Evolutionary conservation across 2,888 invertebrate species (phyloP).

Genomic region (Mesoligia furuncula): DNA sequence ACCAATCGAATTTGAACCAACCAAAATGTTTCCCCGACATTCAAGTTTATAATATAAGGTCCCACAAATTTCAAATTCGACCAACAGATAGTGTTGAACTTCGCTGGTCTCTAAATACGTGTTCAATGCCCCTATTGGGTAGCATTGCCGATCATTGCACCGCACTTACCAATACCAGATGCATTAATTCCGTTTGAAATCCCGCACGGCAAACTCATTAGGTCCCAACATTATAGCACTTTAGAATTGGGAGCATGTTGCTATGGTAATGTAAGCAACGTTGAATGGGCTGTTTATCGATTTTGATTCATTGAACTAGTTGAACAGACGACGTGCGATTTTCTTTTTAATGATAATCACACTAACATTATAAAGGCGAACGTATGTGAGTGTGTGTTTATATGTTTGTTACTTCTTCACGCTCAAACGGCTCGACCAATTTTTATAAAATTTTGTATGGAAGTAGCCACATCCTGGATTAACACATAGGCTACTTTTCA

Average conservation of each 20-base stretch:
- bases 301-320: constrained; percentile 22
- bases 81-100: constrained; percentile 29
- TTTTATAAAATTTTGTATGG: too few species aligned
- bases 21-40: not conserved
- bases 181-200: constrained; percentile 56
- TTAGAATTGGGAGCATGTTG: constrained; percentile 24
- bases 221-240: constrained; percentile 28
- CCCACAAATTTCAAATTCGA: constrained; percentile 14
- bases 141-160: constrained; percentile 31
- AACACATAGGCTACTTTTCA: too few species aligned
- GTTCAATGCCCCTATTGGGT: constrained; percentile 31
- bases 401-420: too few species aligned
- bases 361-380: too few species aligned
- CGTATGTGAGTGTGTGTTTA: too few species aligned
- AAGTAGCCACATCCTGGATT: too few species aligned
- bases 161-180: constrained; percentile 47
- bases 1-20: not conserved
- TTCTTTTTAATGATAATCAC: not conserved
- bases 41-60: not conserved
- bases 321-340: not conserved
- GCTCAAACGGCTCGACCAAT: too few species aligned
- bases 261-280: constrained; percentile 1
- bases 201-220: constrained; percentile 49
- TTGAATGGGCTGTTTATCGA: constrained; percentile 22
- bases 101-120: constrained; percentile 40